Conservation (phyloP, 2,797 vertebrate genomes). For the Acanthurus tractus region DNA sequence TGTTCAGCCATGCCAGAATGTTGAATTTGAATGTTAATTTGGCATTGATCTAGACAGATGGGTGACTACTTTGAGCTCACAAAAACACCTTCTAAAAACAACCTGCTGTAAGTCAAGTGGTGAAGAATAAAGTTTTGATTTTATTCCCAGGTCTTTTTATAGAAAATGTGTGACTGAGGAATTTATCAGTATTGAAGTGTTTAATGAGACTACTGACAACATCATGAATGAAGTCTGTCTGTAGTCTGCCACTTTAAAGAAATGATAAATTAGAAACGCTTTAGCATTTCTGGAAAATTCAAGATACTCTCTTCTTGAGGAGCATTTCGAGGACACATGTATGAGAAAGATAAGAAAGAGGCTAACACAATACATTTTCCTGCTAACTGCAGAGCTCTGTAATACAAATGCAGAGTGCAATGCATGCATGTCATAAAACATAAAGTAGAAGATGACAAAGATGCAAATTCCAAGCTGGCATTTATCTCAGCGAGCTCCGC, state of each 20-base stretch:
- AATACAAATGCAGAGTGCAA: neutral
- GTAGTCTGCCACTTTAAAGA: neutral
- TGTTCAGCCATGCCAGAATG: too few relatives aligned
- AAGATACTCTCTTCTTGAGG: neutral
- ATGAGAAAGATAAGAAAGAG: neutral
- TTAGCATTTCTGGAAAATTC: neutral
- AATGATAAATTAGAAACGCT: neutral
- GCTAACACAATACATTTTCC: neutral
- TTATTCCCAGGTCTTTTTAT: neutral
- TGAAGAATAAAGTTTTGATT: neutral
- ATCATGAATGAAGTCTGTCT: neutral
- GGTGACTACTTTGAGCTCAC: too few relatives aligned
- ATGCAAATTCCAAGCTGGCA: neutral
- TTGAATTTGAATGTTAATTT: too few relatives aligned
- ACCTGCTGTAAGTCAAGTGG: neutral
- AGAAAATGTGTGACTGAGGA: neutral
- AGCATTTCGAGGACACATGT: neutral
- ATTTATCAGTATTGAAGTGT: neutral
- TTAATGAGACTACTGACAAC: neutral
- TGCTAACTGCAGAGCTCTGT: neutral
- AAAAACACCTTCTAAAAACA: neutral
- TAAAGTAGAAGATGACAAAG: neutral
- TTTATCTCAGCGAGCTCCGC: neutral
- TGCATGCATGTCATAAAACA: neutral
- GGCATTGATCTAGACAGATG: too few relatives aligned